Percentiles rank a stretch among this genome's conserved stretches.
Conservation (phyloP, 2,113 vertebrate species). For the Odontophorus gujanensis region DNA sequence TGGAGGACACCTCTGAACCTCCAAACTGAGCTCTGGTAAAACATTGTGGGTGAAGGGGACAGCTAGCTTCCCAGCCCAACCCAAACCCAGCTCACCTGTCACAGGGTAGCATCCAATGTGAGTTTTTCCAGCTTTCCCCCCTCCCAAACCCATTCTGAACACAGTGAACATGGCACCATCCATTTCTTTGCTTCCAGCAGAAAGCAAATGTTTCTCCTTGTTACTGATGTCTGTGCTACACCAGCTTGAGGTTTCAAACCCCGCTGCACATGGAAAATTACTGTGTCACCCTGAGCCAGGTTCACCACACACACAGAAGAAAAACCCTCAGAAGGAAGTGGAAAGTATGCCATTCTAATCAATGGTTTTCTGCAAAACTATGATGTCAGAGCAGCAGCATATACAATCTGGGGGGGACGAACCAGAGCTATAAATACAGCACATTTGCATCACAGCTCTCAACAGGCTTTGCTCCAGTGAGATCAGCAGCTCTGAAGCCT, state of each 20-base stretch:
- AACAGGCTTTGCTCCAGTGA: neutral
- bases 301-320: neutral
- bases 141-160: neutral
- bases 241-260: neutral
- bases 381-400: neutral
- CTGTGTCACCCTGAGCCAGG: neutral
- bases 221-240: neutral
- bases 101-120: neutral
- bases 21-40: neutral
- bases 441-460: neutral
- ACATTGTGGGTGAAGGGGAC: fast-evolving
- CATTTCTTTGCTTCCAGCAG: neutral
- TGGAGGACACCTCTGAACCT: slow-evolving; percentile 17
- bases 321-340: neutral
- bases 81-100: neutral
- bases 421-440: neutral
- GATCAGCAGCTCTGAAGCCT: neutral
- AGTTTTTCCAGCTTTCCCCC: neutral
- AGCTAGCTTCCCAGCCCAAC: neutral
- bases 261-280: fast-evolving
- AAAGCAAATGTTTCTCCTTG: neutral
- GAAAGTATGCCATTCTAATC: neutral
- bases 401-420: fast-evolving
- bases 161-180: neutral
- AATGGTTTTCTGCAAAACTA: neutral